Evolutionary conservation across 1,140 invertebrate genomes (phyloP).

Genomic region (Solen grandis): DNA sequence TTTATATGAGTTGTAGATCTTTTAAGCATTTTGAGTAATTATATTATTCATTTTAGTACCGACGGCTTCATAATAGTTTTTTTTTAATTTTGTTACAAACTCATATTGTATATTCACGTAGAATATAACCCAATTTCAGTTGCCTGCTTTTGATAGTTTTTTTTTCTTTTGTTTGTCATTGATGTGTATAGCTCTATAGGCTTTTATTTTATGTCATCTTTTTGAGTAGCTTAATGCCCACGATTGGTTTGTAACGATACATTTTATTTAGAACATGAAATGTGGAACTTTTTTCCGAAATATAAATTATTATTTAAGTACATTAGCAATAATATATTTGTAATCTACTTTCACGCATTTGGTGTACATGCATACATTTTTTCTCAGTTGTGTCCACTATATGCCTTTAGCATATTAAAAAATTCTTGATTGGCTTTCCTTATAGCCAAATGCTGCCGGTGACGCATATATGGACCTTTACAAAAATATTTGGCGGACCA

Average conservation of each 20-base stretch:
- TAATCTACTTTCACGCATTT: too few relatives aligned
- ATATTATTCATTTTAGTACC: background rate
- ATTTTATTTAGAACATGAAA: too few relatives aligned
- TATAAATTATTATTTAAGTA: too few relatives aligned
- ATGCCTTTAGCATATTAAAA: too few relatives aligned
- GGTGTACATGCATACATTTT: too few relatives aligned
- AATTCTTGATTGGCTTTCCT: background rate
- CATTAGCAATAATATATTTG: too few relatives aligned
- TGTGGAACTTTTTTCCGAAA: too few relatives aligned
- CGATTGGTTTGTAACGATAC: background rate
- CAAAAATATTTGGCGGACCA: constrained; percentile 49
- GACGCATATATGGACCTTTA: constrained; percentile 46
- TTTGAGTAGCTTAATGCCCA: background rate
- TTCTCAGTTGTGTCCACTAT: too few relatives aligned
- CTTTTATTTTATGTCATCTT: background rate
- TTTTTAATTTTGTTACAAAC: too few relatives aligned
- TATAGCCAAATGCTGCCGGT: constrained; percentile 58
- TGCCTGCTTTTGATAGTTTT: background rate
- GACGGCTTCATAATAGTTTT: background rate
- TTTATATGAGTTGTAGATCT: background rate
- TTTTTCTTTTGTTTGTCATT: background rate
- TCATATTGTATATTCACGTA: too few relatives aligned
- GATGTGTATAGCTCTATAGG: background rate
- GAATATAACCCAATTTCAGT: background rate
- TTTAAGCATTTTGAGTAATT: background rate